phyloP scores from a whole-genome alignment of 2,797 vertebrate genomes.

The Lutjanus argentimaculatus region DNA sequence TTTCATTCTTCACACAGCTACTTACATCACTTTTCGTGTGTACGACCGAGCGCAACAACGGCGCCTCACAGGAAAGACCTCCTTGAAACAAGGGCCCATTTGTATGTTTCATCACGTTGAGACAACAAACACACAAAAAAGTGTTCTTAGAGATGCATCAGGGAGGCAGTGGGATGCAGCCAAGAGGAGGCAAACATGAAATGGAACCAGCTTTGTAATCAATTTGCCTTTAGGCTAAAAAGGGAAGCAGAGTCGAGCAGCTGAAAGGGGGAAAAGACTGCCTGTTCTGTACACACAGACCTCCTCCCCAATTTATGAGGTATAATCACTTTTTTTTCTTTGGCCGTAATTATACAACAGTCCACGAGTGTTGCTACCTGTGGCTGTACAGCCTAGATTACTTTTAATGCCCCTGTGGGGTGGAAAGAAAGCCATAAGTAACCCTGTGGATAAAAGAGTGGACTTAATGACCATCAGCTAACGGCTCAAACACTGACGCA shows the following conservation, averaged over 20 bases:
- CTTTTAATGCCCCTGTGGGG: no score
- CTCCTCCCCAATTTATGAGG: neutral
- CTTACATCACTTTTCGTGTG: no score
- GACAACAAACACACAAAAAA: neutral
- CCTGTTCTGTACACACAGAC: neutral
- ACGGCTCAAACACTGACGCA: no score
- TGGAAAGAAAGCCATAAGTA: no score
- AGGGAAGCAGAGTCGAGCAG: neutral
- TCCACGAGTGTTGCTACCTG: no score
- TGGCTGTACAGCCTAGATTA: no score
- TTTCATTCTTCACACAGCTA: no score
- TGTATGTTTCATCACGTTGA: constrained; percentile 14
- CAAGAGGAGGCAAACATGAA: neutral
- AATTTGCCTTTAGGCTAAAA: constrained; percentile 5
- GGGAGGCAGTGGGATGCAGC: no score
- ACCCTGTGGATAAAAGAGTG: no score
- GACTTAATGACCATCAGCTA: no score
- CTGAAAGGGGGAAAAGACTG: neutral
- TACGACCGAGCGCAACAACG: no score
- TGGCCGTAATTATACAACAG: neutral
- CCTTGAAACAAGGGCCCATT: neutral
- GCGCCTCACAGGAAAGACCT: no score
- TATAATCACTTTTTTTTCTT: neutral
- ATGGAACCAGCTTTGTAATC: neutral
- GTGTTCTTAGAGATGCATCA: neutral